A percentile compares a stretch with the other conserved stretches of the same genome.
Evolutionary conservation across 2,113 vertebrate species (phyloP).

Genomic region (Epinephelus fuscoguttatus): DNA sequence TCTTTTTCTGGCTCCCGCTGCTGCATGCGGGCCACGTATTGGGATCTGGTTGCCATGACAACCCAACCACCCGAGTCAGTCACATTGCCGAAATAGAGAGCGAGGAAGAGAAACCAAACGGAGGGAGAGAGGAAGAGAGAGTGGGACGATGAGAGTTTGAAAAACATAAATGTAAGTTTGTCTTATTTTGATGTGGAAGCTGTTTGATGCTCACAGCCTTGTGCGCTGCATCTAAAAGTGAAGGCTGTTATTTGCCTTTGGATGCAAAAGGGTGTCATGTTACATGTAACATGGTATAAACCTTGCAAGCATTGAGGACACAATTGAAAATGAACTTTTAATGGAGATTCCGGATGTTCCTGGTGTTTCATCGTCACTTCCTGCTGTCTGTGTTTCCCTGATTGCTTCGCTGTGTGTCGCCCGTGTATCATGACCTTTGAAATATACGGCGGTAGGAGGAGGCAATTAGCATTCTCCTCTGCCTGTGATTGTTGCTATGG

Average conservation of each 20-base stretch:
- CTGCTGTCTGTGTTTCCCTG: constrained; percentile 6
- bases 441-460: constrained; percentile 52
- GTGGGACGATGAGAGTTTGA: constrained; percentile 37
- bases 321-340: not conserved
- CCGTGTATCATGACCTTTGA: constrained; percentile 45
- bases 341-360: not conserved
- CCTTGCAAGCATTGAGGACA: not conserved
- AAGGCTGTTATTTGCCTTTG: not conserved
- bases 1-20: constrained; percentile 79
- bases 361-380: not conserved
- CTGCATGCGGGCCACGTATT: constrained; percentile 67
- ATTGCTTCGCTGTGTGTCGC: constrained; percentile 28
- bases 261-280: not conserved
- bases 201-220: not conserved
- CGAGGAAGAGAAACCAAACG: constrained; percentile 1
- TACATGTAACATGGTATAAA: not conserved
- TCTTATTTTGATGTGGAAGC: not conserved
- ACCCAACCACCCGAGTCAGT: constrained; percentile 64
- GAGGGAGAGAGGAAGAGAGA: constrained; percentile 16
- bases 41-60: constrained; percentile 71
- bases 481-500: constrained; percentile 75
- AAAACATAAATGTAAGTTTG: constrained; percentile 18
- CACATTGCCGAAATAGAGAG: constrained; percentile 50
- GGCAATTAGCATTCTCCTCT: constrained; percentile 72
- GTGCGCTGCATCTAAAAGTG: not conserved